Base-by-base conservation (phyloP, 2,797 vertebrate genomes). In the Tympanoctomys barrerae region DNA sequence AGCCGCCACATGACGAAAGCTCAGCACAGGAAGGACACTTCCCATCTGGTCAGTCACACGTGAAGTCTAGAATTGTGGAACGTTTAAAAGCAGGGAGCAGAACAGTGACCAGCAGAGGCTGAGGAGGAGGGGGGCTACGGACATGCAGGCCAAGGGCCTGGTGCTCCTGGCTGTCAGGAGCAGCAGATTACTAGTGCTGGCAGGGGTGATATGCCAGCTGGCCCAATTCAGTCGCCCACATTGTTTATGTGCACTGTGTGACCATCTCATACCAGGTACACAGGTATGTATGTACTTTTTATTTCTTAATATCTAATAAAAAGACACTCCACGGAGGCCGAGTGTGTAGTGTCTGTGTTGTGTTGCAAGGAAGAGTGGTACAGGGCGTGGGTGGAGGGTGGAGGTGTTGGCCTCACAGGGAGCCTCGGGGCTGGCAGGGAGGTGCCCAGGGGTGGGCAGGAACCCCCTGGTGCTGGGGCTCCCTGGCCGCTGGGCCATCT, bases 381-480 rank as follows among this genome's bases (percentile, higher is more conserved):
- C 18, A 0, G 24, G 4, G 7, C 7, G 11, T 13, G 57, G 7
- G 1, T 18, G 42, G 22, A 46, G 39, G 39, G 39, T 39, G 39
- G 24, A 42, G 46, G 46, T 24, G 16, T 54, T 3, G 2, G 9
- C 21, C 49, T 0, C 1, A 46, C 4, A 10, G 42, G 21, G n/a
- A n/a, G 26, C 31, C 62, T 52, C 2, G 0, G 36, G 28, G 5
- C 5, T 7, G 7, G 5, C 66, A 4, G 13, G 39, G 31, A 9
- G 19, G 2, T 6, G 26, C 66, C 52, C 3, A 1, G 28, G 0
- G 22, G 3, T 16, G 2, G 11, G 4, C 0, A 1, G 8, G 61
- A 8, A 2, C 4, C 5, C 5, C 42, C 11, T 4, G 0, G 5
- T 1, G 36, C 54, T 0, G 0, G 36, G 11, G 59, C 10, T 0